Evolutionary conservation across 1,140 invertebrate genomes (phyloP).

Genomic region (Diprion similis): DNA sequence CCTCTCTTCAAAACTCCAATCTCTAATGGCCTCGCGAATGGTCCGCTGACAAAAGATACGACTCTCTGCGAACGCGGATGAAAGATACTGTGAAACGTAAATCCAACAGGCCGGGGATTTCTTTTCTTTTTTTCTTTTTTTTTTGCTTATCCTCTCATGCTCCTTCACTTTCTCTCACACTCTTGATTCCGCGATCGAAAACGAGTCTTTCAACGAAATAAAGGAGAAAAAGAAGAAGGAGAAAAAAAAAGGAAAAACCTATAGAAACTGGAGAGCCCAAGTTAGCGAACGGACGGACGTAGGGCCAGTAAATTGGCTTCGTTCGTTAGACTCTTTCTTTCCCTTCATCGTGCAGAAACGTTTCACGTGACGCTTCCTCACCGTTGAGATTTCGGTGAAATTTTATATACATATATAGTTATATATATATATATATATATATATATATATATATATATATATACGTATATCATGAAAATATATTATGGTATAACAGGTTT

Average conservation of each 20-base stretch:
- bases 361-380: not conserved
- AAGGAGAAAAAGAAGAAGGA: not conserved
- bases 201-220: not conserved
- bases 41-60: slow-evolving; percentile 5
- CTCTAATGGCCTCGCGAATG: slow-evolving; percentile 4
- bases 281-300: not conserved
- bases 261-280: too few species aligned
- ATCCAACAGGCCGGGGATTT: slow-evolving; percentile 1
- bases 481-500: too few species aligned
- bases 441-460: too few species aligned
- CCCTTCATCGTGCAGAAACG: not conserved
- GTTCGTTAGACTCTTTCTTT: not conserved
- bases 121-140: not conserved
- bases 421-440: too few species aligned
- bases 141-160: too few species aligned
- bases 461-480: too few species aligned
- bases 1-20: slow-evolving; percentile 5
- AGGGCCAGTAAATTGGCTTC: slow-evolving; percentile 1
- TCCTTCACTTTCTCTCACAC: not conserved
- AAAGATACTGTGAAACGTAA: slow-evolving; percentile 6
- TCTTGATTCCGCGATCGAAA: not conserved
- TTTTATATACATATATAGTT: too few species aligned
- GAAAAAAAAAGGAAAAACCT: too few species aligned
- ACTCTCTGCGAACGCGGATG: not conserved
- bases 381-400: too few species aligned